Percentiles rank a stretch among this genome's conserved stretches.
Evolutionary conservation across 2,888 invertebrate genomes (phyloP).

Genomic region (Asteroscopus sphinx): DNA sequence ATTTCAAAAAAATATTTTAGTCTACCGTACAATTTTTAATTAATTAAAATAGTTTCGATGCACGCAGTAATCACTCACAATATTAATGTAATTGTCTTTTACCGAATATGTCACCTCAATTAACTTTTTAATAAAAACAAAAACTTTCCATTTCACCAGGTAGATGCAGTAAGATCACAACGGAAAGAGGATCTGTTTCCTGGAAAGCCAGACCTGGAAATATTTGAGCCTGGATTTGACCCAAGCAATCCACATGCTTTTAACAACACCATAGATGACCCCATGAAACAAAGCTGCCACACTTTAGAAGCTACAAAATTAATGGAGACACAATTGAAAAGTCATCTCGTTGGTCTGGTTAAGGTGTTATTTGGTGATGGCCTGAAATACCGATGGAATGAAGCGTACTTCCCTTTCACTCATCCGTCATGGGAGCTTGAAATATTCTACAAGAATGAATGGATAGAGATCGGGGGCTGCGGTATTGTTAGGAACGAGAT

Average conservation of each 20-base stretch:
- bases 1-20: too few species aligned
- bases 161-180: conserved; percentile 96
- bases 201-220: conserved; percentile 88
- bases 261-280: conserved; percentile 80
- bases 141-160: too few species aligned
- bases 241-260: conserved; percentile 71
- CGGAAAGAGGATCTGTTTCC: conserved; percentile 92
- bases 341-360: conserved; percentile 93
- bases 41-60: too few species aligned
- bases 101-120: too few species aligned
- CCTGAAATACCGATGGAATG: conserved; percentile 94
- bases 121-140: too few species aligned
- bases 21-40: too few species aligned
- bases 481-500: conserved; percentile 98
- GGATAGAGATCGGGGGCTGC: conserved; percentile 99
- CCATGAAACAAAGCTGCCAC: conserved; percentile 95
- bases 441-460: conserved; percentile 94
- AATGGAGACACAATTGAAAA: conserved; percentile 96
- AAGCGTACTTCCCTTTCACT: conserved; percentile 99
- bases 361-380: conserved; percentile 94
- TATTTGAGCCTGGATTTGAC: conserved; percentile 91
- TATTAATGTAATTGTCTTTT: too few species aligned
- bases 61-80: too few species aligned
- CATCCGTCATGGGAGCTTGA: conserved; percentile 99
- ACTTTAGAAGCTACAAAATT: conserved; percentile 96